phyloP scores from a whole-genome alignment of 2,797 vertebrate species.

The Premnoplex brunnescens region DNA sequence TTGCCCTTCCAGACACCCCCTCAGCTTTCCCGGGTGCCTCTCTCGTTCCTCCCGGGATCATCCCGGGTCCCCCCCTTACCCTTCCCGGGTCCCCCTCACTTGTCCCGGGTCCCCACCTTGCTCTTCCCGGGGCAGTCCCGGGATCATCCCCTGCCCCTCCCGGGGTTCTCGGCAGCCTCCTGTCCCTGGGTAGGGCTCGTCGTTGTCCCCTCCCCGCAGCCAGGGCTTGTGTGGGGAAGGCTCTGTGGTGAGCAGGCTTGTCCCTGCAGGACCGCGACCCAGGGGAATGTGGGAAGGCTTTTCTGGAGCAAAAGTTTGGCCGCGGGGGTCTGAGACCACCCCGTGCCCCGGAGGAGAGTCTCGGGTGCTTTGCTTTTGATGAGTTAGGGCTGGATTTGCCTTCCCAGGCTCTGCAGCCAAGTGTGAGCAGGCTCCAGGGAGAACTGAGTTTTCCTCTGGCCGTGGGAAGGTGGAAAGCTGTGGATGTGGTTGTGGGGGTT shows the following conservation, averaged over 20 bases:
- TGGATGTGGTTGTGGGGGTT: background rate
- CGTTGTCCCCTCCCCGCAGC: background rate
- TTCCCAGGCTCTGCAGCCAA: background rate
- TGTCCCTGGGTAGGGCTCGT: background rate
- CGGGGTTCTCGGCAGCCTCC: no score
- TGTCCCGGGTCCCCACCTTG: no score
- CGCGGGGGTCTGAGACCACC: background rate
- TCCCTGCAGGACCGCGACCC: background rate
- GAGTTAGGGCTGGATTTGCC: background rate
- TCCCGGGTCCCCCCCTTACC: no score
- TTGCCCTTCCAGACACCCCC: no score
- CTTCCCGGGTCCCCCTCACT: no score
- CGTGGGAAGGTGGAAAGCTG: background rate
- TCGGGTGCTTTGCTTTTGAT: accelerated
- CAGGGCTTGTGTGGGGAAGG: accelerated
- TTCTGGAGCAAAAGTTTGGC: background rate
- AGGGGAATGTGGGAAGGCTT: background rate
- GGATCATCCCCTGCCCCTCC: background rate
- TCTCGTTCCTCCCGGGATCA: no score
- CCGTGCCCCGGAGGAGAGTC: background rate
- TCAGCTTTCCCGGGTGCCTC: no score
- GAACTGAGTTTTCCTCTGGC: background rate
- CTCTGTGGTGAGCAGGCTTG: background rate
- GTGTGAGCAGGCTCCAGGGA: background rate
- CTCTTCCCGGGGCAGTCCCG: no score